These are phyloP conservation scores for Dipodomys spectabilis DNA, from an alignment of 2,113 vertebrate species.

Conservation along the genomic window DNA sequence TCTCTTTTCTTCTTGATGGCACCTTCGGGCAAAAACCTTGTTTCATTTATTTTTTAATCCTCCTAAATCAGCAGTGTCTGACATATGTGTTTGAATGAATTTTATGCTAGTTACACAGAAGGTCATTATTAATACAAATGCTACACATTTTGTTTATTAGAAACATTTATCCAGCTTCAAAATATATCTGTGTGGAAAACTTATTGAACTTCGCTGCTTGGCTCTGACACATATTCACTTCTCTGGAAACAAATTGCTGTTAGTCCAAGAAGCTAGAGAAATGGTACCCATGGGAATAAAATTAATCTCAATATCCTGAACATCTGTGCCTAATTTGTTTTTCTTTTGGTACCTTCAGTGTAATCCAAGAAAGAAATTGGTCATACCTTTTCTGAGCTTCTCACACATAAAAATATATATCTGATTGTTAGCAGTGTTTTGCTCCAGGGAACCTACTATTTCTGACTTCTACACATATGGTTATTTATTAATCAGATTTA, in stretches of 20 bases:
- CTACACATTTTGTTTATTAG: conserved; percentile 58
- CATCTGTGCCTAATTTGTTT: conserved; percentile 68
- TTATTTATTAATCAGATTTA: conserved; percentile 64
- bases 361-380: conserved; percentile 56
- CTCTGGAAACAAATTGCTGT: conserved; percentile 54
- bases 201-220: conserved; percentile 53
- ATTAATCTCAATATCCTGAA: conserved; percentile 68
- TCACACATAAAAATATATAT: conserved; percentile 29
- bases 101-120: conserved; percentile 50
- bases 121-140: conserved; percentile 60
- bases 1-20: conserved; percentile 29
- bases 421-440: conserved; percentile 65
- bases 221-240: conserved; percentile 64
- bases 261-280: conserved; percentile 44
- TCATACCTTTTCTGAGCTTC: conserved; percentile 57
- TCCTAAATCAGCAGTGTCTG: background rate
- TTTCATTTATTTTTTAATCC: background rate
- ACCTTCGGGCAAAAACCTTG: conserved; percentile 17
- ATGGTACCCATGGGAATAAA: conserved; percentile 52
- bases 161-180: conserved; percentile 65
- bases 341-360: conserved; percentile 64
- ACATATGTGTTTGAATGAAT: conserved; percentile 27
- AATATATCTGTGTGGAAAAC: conserved; percentile 53
- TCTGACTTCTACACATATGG: conserved; percentile 62
- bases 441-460: conserved; percentile 24